Percentiles rank a stretch among this genome's conserved stretches.
Conservation (phyloP, 1,140 invertebrate species). For the Drosophila prosaltans region DNA sequence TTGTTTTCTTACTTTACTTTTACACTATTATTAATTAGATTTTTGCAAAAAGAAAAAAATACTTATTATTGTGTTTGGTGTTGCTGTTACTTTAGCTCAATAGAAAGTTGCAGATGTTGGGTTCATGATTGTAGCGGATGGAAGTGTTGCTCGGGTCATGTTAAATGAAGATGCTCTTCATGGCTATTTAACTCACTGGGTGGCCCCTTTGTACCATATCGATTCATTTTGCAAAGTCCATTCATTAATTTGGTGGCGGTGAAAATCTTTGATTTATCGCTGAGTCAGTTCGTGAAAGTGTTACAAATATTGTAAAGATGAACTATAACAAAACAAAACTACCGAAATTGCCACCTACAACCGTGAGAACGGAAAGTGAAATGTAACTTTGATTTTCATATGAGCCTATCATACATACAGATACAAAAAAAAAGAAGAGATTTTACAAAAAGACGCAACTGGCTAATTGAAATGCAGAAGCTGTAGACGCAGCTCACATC, state of each 20-base stretch:
- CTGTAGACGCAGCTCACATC: conserved; percentile 57
- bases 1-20: conserved; percentile 42
- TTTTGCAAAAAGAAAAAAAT: conserved; percentile 31
- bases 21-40: conserved; percentile 43
- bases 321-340: conserved; percentile 43
- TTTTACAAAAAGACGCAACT: conserved; percentile 10
- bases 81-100: conserved; percentile 52
- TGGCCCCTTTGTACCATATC: conserved; percentile 12
- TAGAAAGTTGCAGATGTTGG: conserved; percentile 50
- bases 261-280: conserved; percentile 46
- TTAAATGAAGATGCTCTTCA: conserved; percentile 40
- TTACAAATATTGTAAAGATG: conserved; percentile 40
- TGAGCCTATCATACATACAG: conserved; percentile 7
- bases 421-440: not conserved
- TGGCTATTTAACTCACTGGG: conserved; percentile 38
- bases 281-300: conserved; percentile 60
- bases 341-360: conserved; percentile 29
- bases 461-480: conserved; percentile 66
- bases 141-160: conserved; percentile 35
- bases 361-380: conserved; percentile 60
- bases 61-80: conserved; percentile 16
- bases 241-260: conserved; percentile 23
- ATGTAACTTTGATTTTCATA: conserved; percentile 11
- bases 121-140: conserved; percentile 42
- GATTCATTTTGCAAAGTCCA: conserved; percentile 8